Percentiles rank a stretch among this genome's conserved stretches.
Conservation (phyloP, 2,113 vertebrate species). For the Boulengeromyrus knoepffleri region DNA sequence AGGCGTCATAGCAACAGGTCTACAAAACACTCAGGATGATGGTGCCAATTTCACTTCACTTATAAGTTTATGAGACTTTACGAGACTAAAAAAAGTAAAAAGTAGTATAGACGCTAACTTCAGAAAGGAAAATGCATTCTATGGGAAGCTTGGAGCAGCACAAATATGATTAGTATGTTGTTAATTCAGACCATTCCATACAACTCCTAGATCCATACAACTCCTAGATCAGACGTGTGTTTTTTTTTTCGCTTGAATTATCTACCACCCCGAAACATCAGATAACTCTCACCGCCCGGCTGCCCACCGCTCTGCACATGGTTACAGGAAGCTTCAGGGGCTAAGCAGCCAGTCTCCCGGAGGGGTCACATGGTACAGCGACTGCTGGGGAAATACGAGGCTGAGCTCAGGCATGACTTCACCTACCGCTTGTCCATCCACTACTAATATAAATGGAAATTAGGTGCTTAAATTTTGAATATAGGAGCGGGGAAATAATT, state of each 20-base stretch:
- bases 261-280: neutral
- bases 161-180: neutral
- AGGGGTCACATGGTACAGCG: neutral
- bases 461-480: constrained; percentile 35
- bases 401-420: constrained; percentile 34
- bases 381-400: constrained; percentile 3
- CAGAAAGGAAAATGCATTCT: no score
- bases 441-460: constrained; percentile 63
- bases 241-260: neutral
- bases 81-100: no score
- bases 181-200: neutral
- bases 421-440: constrained; percentile 28
- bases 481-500: constrained; percentile 45
- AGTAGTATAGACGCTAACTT: no score
- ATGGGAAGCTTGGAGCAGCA: no score
- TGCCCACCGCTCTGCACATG: neutral
- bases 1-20: neutral
- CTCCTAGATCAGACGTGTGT: neutral
- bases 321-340: constrained; percentile 17
- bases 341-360: neutral
- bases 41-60: neutral
- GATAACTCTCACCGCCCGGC: neutral
- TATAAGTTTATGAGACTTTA: no score
- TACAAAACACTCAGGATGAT: neutral
- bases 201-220: neutral